These are phyloP conservation scores for Catagonus wagneri DNA, from an alignment of 2,113 vertebrate genomes.

Conservation along the genomic window DNA sequence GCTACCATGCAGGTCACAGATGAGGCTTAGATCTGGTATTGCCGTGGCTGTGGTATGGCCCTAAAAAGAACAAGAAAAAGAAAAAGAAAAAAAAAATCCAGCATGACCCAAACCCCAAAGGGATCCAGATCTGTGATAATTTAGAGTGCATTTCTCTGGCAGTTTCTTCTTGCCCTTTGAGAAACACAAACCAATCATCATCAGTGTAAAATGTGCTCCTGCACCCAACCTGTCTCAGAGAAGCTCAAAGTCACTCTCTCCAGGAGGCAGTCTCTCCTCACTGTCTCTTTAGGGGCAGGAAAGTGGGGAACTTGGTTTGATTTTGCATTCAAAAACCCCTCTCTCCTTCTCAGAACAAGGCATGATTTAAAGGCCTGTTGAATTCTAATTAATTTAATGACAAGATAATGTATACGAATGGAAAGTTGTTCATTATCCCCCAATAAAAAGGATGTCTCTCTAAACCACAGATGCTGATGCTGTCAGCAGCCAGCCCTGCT, in stretches of 20 bases:
- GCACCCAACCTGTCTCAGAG: not conserved
- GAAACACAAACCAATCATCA: too few relatives aligned
- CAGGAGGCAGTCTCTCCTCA: not conserved
- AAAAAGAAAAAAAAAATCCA: too few relatives aligned
- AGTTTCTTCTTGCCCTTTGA: not conserved
- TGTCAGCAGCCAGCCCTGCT: not conserved
- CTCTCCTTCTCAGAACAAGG: constrained; percentile 77
- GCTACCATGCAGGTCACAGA: too few relatives aligned
- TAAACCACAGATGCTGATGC: not conserved
- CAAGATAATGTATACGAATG: constrained; percentile 82
- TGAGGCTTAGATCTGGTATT: too few relatives aligned
- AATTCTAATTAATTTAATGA: constrained; percentile 87
- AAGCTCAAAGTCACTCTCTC: not conserved
- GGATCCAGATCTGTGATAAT: not conserved
- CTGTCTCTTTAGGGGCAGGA: not conserved
- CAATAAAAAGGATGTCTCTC: constrained; percentile 74
- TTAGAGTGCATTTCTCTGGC: not conserved
- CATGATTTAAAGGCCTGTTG: constrained; percentile 85
- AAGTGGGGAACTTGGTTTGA: constrained; percentile 64
- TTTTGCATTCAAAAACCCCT: constrained; percentile 69
- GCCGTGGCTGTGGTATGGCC: too few relatives aligned
- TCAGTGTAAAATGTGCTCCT: not conserved
- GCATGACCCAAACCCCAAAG: not conserved
- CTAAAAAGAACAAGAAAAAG: too few relatives aligned
- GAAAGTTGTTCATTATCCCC: constrained; percentile 85